Percentiles rank a stretch among this genome's conserved stretches.
Evolutionary conservation across 2,113 vertebrate genomes (phyloP).

Genomic region (Xiphophorus couchianus): DNA sequence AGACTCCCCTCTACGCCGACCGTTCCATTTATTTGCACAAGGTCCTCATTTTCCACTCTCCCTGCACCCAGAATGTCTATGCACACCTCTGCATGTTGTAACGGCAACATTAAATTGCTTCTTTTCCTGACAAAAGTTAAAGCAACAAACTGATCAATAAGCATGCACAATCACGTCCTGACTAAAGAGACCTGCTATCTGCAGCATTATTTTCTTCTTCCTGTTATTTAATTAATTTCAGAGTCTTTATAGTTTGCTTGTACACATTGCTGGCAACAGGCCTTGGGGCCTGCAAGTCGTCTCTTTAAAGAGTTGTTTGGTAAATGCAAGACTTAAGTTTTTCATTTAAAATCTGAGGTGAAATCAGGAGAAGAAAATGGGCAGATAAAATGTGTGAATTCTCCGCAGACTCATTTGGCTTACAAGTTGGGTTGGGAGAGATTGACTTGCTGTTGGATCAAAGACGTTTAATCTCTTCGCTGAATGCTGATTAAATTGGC

Average conservation of each 20-base stretch:
- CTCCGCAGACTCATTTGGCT: neutral
- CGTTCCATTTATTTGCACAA: no score
- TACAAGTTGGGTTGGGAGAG: neutral
- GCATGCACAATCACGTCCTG: neutral
- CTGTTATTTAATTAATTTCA: neutral
- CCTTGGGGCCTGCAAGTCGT: neutral
- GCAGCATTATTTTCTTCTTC: neutral
- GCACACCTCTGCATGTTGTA: no score
- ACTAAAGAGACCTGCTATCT: neutral
- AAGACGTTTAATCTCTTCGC: slow-evolving; percentile 28
- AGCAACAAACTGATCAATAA: neutral
- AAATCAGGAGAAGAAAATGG: neutral
- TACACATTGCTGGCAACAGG: neutral
- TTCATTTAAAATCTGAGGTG: neutral
- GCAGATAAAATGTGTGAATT: neutral
- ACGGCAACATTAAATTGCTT: no score
- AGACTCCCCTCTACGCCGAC: no score
- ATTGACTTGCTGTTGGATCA: slow-evolving; percentile 33
- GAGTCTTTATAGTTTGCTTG: neutral
- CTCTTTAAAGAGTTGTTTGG: neutral
- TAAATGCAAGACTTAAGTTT: neutral
- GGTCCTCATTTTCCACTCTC: no score
- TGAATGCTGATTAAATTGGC: slow-evolving; percentile 1
- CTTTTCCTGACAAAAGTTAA: no score
- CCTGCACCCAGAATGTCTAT: no score